A percentile compares a stretch with the other conserved stretches of the same genome.
Conservation (phyloP, 2,888 invertebrate genomes). For the Hofmannophila pseudospretella region DNA sequence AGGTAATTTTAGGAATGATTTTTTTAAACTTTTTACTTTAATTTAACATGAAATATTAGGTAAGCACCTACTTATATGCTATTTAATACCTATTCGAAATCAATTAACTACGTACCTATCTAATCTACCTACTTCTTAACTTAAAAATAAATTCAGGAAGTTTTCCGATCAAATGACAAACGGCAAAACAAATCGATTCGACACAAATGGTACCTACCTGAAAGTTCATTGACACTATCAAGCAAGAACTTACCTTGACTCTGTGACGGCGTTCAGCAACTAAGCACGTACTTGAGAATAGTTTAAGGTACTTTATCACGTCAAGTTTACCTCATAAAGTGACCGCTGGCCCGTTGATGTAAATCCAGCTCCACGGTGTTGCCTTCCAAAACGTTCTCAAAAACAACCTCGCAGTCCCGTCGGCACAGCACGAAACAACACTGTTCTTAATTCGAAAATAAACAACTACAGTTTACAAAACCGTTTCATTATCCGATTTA, state of each 20-base stretch:
- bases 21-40: no score
- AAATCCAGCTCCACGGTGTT: slow-evolving; percentile 86
- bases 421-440: slow-evolving; percentile 45
- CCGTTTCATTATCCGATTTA: slow-evolving; percentile 29
- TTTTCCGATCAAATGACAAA: slow-evolving; percentile 15
- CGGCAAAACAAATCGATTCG: slow-evolving; percentile 28
- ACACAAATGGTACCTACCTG: slow-evolving; percentile 7
- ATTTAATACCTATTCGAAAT: no score
- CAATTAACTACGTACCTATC: no score
- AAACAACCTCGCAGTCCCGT: slow-evolving; percentile 34
- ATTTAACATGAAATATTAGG: no score
- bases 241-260: slow-evolving; percentile 11
- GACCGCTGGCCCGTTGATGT: slow-evolving; percentile 86
- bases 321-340: slow-evolving; percentile 82
- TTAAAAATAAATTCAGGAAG: not conserved
- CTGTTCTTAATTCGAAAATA: slow-evolving; percentile 12
- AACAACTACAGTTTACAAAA: slow-evolving; percentile 21
- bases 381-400: slow-evolving; percentile 53
- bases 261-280: slow-evolving; percentile 11
- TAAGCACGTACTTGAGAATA: not conserved
- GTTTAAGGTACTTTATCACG: not conserved
- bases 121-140: no score
- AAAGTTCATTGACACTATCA: slow-evolving; percentile 39
- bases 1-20: no score
- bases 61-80: no score